Conservation (phyloP, 2,113 vertebrate genomes). For the Tetraodon nigroviridis region DNA sequence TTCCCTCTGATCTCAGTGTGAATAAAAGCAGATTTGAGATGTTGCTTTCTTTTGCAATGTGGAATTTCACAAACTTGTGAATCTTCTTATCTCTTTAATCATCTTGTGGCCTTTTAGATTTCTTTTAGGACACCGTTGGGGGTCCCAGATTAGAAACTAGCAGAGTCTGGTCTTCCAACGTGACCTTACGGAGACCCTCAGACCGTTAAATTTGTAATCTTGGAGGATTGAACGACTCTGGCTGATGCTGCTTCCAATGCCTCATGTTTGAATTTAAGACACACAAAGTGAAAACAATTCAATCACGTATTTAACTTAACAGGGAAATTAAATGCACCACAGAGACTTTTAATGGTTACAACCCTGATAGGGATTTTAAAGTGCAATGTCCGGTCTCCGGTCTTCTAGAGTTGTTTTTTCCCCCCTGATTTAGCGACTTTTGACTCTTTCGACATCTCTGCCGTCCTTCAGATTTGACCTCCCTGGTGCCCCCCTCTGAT, state of each 20-base stretch:
- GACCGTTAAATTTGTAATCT: neutral
- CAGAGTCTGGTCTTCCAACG: neutral
- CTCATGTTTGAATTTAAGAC: neutral
- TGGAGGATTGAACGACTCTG: neutral
- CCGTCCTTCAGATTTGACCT: conserved; percentile 20
- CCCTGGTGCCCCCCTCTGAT: neutral
- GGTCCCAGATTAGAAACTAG: neutral
- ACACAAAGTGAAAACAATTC: too few species aligned
- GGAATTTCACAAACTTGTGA: neutral
- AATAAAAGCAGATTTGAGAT: too few species aligned
- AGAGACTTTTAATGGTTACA: too few species aligned
- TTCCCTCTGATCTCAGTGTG: too few species aligned
- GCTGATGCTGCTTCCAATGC: neutral
- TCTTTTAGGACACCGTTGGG: neutral
- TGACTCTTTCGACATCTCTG: neutral
- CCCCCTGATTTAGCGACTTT: too few species aligned
- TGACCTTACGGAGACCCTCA: neutral
- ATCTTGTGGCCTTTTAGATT: neutral
- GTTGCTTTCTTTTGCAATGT: neutral
- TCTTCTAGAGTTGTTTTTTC: too few species aligned
- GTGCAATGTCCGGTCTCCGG: too few species aligned
- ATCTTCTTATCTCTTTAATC: neutral
- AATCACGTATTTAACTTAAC: too few species aligned
- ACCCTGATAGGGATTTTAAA: too few species aligned
- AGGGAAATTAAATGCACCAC: too few species aligned